phyloP scores from a whole-genome alignment of 2,888 invertebrate species.

The Lampropteryx suffumata region DNA sequence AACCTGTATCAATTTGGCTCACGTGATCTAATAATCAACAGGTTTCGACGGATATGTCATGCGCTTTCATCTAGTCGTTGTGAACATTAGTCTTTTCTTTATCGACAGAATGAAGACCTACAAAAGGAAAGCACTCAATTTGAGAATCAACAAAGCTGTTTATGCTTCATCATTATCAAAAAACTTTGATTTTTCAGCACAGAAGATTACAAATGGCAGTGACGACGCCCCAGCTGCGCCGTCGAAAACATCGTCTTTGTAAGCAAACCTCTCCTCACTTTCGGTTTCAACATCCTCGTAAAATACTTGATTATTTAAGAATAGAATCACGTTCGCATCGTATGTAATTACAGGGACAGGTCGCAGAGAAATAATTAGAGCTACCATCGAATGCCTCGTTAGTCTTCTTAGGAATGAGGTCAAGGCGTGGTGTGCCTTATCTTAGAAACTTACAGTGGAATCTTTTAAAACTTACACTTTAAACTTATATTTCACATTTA shows the following conservation, averaged over 20 bases:
- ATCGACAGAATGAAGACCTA: too few species aligned
- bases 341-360: constrained; percentile 60
- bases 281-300: constrained; percentile 16
- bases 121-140: too few species aligned
- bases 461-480: constrained; percentile 1
- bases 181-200: too few species aligned
- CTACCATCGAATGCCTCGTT: constrained; percentile 60
- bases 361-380: constrained; percentile 57
- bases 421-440: constrained; percentile 44
- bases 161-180: not conserved
- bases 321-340: constrained; percentile 54
- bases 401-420: constrained; percentile 54
- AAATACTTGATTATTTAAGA: constrained; percentile 40
- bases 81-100: too few species aligned
- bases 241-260: constrained; percentile 4
- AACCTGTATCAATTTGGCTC: too few species aligned
- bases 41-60: too few species aligned
- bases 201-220: too few species aligned
- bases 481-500: too few species aligned
- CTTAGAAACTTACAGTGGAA: constrained; percentile 39
- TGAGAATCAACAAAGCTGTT: too few species aligned
- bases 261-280: constrained; percentile 6
- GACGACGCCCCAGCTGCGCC: too few species aligned
- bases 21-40: too few species aligned
- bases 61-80: too few species aligned